These are phyloP conservation scores for Alauda arvensis DNA, from an alignment of 2,797 vertebrate genomes.

Conservation along the genomic window DNA sequence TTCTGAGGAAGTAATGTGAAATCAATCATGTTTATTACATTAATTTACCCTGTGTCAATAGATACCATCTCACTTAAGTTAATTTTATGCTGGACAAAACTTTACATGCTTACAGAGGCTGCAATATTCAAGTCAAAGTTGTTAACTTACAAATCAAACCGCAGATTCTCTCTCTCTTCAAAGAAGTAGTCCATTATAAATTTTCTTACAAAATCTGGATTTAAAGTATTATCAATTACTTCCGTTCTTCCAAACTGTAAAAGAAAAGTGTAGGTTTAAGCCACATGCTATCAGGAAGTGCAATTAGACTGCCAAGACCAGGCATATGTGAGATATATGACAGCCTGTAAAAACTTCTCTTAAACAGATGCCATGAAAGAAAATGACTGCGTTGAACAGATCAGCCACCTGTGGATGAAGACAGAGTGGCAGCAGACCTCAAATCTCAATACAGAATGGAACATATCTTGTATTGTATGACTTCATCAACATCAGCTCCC, in stretches of 20 bases:
- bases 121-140: not conserved
- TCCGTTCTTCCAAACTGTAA: conserved; percentile 94
- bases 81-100: not conserved
- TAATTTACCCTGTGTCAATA: not conserved
- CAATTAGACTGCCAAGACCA: not conserved
- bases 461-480: not conserved
- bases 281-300: not conserved
- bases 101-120: not conserved
- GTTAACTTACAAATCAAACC: conserved; percentile 95
- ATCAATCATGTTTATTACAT: not conserved
- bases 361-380: not conserved
- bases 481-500: not conserved
- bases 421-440: not conserved
- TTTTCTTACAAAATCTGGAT: conserved; percentile 97
- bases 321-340: not conserved
- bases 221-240: conserved; percentile 97
- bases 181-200: conserved; percentile 99
- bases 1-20: not conserved
- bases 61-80: not conserved
- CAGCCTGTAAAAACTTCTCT: not conserved
- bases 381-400: not conserved
- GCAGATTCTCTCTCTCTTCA: conserved; percentile 94
- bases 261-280: conserved; percentile 29
- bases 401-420: not conserved
- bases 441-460: not conserved